Base-by-base conservation (phyloP, 1,140 invertebrate species). In the Hycleus phaleratus region DNA sequence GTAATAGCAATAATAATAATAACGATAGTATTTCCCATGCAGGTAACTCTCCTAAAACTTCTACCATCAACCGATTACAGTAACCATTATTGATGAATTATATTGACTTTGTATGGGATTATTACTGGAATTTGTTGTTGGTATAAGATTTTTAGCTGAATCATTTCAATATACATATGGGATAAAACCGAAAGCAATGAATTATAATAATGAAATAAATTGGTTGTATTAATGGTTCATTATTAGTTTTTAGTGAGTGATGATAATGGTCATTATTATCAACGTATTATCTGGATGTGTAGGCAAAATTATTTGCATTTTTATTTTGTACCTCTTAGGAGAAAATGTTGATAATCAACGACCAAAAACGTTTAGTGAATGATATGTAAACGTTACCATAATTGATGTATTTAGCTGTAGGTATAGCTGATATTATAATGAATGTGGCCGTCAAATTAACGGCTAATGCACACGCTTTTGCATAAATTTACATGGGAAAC, bases 121-220 rank as follows among this genome's bases (percentile, higher is more conserved):
- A 52, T 25, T 18, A 26, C 54, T 49, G 46, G n/a, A 56, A 26
- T 48, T 46, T 2, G 38, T 49, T 49, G 46, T 24, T 56, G 54
- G 18, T 49, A 56, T 38, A 26, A 7, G 4, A 42, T 42, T 42
- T n/a, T n/a, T 42, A 42, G 67, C 67, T 69, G 69, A 71, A 55
- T 71, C 69, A 71, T 71, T 58, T 63, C 51, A 25, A 42, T 50
- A 55, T 18, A 18, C 18, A 18, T 18, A 18, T 18, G 18, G 18
- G 18, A 18, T 18, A 18, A 18, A 18, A 18, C 18, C 18, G 18
- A 18, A 18, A 52, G 48, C 42, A 67, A 70, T 65, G 70, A 71
- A 70, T 71, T 71, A 71, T 66, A 67, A 71, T 71, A 71, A 71
- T 71, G 68, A 69, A 71, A 71, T 67, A 70, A 71, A 71, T 71